phyloP scores from a whole-genome alignment of 2,888 invertebrate genomes.

The Peribatodes rhomboidaria region DNA sequence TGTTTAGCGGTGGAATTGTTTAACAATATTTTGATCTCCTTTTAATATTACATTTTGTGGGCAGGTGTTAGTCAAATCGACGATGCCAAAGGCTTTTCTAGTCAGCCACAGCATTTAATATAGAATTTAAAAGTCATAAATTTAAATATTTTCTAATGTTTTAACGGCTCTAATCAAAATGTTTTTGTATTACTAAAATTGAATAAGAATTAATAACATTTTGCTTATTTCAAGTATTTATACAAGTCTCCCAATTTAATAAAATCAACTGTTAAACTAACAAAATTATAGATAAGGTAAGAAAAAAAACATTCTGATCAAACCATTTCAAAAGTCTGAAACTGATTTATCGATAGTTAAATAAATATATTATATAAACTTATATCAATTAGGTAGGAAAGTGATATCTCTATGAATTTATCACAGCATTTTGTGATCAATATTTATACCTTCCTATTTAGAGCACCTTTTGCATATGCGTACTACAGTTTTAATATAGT shows the following conservation, averaged over 20 bases:
- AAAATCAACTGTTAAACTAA: neutral
- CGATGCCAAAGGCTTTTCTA: slow-evolving; percentile 4
- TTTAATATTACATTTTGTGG: neutral
- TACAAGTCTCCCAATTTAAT: neutral
- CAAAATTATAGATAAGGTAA: neutral
- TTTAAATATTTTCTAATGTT: neutral
- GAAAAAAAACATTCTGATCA: slow-evolving; percentile 5
- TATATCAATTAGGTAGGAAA: slow-evolving; percentile 37
- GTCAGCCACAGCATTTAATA: slow-evolving; percentile 10
- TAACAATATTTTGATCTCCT: slow-evolving; percentile 10
- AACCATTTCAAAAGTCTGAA: slow-evolving; percentile 46
- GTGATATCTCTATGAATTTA: slow-evolving; percentile 39
- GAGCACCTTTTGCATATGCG: slow-evolving; percentile 44
- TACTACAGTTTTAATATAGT: slow-evolving; percentile 39
- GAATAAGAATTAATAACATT: neutral
- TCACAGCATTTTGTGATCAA: slow-evolving; percentile 30
- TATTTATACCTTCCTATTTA: slow-evolving; percentile 42
- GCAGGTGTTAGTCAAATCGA: neutral
- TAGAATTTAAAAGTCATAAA: neutral
- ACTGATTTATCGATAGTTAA: slow-evolving; percentile 31
- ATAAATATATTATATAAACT: slow-evolving; percentile 7
- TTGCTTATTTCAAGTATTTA: neutral
- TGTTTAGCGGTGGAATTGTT: too few relatives aligned
- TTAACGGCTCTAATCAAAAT: slow-evolving; percentile 25
- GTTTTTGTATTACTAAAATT: neutral